A percentile compares a stretch with the other conserved stretches of the same genome.
Evolutionary conservation across 2,797 vertebrate genomes (phyloP).

Genomic region (Paramormyrops hopkinsi): DNA sequence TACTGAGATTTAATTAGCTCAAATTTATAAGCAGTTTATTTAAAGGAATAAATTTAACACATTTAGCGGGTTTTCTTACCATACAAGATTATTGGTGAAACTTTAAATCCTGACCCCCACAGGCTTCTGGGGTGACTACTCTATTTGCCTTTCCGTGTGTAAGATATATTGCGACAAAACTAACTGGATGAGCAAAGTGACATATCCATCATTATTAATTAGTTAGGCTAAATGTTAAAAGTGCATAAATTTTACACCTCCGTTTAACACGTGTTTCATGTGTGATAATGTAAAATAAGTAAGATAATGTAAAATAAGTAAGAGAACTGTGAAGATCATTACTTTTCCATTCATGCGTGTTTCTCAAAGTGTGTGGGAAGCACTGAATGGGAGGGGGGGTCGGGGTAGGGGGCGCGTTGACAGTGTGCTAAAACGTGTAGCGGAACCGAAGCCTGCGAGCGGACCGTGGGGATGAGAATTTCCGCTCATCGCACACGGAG

Average conservation of each 20-base stretch:
- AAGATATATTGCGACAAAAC: background rate
- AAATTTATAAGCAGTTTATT: background rate
- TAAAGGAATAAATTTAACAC: background rate
- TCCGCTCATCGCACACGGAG: no score
- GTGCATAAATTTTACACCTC: background rate
- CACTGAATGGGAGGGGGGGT: no score
- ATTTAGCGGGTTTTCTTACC: background rate
- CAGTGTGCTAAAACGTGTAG: no score
- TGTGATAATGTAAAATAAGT: background rate
- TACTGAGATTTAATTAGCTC: background rate
- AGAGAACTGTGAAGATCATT: no score
- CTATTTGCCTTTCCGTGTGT: background rate
- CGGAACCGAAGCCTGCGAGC: no score
- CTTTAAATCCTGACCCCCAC: background rate
- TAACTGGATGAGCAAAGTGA: background rate
- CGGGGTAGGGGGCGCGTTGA: no score
- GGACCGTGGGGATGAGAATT: no score
- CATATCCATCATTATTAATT: background rate
- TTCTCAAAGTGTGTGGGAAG: no score
- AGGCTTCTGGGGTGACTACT: background rate
- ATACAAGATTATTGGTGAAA: background rate
- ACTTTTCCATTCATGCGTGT: no score
- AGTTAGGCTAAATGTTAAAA: background rate
- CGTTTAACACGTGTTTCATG: background rate
- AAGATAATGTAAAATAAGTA: background rate